phyloP scores from a whole-genome alignment of 2,888 invertebrate species.

The Mechanitis messenoides region DNA sequence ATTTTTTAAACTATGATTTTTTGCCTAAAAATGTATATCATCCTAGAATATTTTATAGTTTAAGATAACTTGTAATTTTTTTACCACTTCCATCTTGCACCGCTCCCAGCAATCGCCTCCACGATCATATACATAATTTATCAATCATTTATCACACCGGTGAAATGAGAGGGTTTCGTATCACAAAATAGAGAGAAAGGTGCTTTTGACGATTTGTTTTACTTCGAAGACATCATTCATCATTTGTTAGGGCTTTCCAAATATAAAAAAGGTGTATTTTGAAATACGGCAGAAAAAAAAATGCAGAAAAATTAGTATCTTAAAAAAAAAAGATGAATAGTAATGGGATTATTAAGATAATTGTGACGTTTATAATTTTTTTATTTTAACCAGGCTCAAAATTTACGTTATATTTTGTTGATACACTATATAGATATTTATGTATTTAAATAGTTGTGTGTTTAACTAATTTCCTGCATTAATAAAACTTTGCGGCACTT shows the following conservation, averaged over 20 bases:
- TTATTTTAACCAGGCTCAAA: too few relatives aligned
- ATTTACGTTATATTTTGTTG: too few relatives aligned
- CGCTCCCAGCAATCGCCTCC: conserved; percentile 6
- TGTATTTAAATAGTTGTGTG: background rate
- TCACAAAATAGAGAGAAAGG: conserved; percentile 4
- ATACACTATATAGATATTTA: too few relatives aligned
- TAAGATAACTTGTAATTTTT: background rate
- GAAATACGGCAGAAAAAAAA: background rate
- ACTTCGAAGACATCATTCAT: background rate
- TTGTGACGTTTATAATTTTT: too few relatives aligned
- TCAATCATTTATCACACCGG: conserved; percentile 21
- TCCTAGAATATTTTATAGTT: too few relatives aligned
- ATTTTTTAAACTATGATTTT: too few relatives aligned
- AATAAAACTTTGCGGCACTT: background rate
- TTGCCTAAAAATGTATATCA: too few relatives aligned
- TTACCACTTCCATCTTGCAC: conserved; percentile 2
- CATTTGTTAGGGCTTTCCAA: background rate
- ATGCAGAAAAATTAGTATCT: too few relatives aligned
- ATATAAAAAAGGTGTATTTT: background rate
- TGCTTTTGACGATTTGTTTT: conserved; percentile 7
- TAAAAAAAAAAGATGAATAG: too few relatives aligned
- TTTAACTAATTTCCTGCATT: conserved; percentile 5
- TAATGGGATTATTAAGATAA: too few relatives aligned
- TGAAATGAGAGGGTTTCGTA: conserved; percentile 10
- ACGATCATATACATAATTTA: conserved; percentile 23